Base-by-base conservation (phyloP, 2,888 invertebrate species). In the Lobophora halterata region DNA sequence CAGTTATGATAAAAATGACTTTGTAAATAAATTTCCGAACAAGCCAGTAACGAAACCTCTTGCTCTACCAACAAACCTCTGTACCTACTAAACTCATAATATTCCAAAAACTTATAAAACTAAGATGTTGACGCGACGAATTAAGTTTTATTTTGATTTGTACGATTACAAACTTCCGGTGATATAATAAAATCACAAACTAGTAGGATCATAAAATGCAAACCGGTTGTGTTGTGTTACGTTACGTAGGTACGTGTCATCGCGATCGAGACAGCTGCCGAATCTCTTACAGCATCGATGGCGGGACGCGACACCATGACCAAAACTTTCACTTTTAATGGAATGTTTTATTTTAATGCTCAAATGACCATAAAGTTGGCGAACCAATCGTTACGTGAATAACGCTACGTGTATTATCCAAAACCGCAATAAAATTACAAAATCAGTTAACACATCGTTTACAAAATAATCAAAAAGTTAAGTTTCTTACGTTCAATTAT, bases 261-360 rank as follows among this genome's bases (percentile, higher is more conserved):
- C 76, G 58, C 60, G 42, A 46, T 50, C 39, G 34, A n/a, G n/a
- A 21, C 38, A 36, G 37, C 34, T 21, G 41, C 29, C 46, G 36
- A 38, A 52, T 52, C 19, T 48, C 50, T 70, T 66, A 70, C 62
- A 44, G 47, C 70, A 68, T 59, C 57, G 48, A 58, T 58, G 56
- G 61, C 39, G 41, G 34, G 38, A 25, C 31, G 38, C 49, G 48
- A 57, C 58, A 62, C 59, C 54, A 44, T 49, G 44, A 46, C 42
- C 34, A 30, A 29, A 48, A 60, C 69, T 71, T 69, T 71, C 71
- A 68, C 71, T 68, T 51, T 55, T 47, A 39, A 43, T 41, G 48
- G 53, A 47, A 47, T 51, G 26, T 20, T 26, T 27, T 27, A 38
- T 45, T 48, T 46, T 33, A 26, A 48, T 35, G 46, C 34, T 42